These are phyloP conservation scores for Drosophila subpulchrella DNA, from an alignment of 1,140 invertebrate species.

Conservation along the genomic window DNA sequence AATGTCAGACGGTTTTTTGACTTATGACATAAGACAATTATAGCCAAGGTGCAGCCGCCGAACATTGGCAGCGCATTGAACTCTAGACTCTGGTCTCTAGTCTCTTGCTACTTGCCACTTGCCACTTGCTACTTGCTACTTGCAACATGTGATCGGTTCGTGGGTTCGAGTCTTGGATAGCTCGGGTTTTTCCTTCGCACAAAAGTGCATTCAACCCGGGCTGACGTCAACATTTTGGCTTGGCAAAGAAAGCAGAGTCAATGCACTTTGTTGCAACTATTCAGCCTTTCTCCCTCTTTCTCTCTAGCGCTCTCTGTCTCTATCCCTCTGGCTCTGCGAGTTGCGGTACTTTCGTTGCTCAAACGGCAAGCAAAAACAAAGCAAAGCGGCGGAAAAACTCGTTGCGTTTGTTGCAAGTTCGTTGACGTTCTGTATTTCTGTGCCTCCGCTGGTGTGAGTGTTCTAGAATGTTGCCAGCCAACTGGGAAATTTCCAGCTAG, in stretches of 20 bases:
- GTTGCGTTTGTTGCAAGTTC: constrained; percentile 61
- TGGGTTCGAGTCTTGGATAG: constrained; percentile 18
- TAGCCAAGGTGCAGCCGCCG: constrained; percentile 59
- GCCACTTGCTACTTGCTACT: constrained; percentile 22
- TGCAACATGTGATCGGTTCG: constrained; percentile 44
- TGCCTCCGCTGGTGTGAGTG: constrained; percentile 8
- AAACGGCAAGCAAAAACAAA: constrained; percentile 56
- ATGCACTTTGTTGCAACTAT: constrained; percentile 71
- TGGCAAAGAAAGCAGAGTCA: constrained; percentile 67
- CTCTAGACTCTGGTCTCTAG: constrained; percentile 8
- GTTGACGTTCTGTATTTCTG: constrained; percentile 54
- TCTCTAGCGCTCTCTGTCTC: constrained; percentile 25
- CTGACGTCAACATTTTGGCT: constrained; percentile 39
- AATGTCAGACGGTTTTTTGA: constrained; percentile 64
- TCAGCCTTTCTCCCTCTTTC: constrained; percentile 18
- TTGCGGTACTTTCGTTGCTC: constrained; percentile 83
- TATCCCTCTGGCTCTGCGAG: constrained; percentile 51
- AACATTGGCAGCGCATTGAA: constrained; percentile 47
- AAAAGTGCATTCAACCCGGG: constrained; percentile 70
- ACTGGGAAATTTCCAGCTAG: constrained; percentile 38
- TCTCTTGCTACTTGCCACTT: not conserved
- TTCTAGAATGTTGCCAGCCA: constrained; percentile 69
- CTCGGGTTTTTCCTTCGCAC: constrained; percentile 35
- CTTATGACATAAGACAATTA: constrained; percentile 80
- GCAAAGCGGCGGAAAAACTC: constrained; percentile 40